Evolutionary conservation across 2,797 vertebrate species (phyloP), one percentile per base, ranked within the genome.

Genomic region (Falco naumanni): DNA sequence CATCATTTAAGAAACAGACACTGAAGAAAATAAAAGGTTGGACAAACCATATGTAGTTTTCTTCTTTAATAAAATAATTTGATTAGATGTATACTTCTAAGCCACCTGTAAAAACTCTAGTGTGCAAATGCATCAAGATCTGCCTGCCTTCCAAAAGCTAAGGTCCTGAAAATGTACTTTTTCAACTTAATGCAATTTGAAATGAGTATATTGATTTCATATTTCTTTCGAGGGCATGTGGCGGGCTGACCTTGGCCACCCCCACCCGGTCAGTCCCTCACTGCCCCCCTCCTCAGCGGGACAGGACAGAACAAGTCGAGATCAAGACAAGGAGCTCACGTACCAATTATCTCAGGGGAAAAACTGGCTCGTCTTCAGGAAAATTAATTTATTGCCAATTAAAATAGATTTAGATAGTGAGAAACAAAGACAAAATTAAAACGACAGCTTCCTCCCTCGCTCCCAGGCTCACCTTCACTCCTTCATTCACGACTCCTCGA

Each of bases 191-290:
- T 60, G 68, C 2, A 43, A 51, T 87, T 77, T 84, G 53, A 93
- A 87, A 87, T 39, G 0, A 68, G 6, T 50, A 11, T 63, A 90
- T 78, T 79, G 33, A 85, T 91, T 92, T 72, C 10, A 5, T 53
- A 83, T 25, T 85, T 45, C 16, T 71, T 93, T 69, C 65, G 8
- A 37, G 5, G 43, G 8, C 31, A 33, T 78, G 13, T 21, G 6
- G n/a, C 25, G 14, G 10, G 6, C 16, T 81, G 37, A 54, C 10
- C 7, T 57, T 2, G 3, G 29, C 13, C 29, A 50, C 3, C 22
- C 14, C 6, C 14, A n/a, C 5, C 6, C 18, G 33, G 12, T 9
- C 20, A 15, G 3, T 68, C 8, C 9, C 34, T 64, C 0, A 0
- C 10, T 87, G 39, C 21, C 10, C 29, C 29, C 3, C 57, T 22